Evolutionary conservation across 1,140 invertebrate species (phyloP).

Genomic region (Lepidurus apus): DNA sequence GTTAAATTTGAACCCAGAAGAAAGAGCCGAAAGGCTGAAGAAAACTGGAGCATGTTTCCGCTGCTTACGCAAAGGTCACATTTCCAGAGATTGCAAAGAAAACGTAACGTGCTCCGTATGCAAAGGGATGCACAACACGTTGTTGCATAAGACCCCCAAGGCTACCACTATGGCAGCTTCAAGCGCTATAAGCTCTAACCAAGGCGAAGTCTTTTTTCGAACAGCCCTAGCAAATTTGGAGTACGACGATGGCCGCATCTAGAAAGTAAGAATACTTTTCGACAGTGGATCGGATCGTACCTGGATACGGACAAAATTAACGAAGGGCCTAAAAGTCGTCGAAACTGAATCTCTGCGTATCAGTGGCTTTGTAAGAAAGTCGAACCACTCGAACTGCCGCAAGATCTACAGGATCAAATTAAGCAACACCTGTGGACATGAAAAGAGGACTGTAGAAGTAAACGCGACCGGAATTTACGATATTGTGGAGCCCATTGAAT

Average conservation of each 20-base stretch:
- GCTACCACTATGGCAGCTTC: not conserved
- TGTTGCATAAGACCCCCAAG: not conserved
- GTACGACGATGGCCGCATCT: not conserved
- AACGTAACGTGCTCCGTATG: not conserved
- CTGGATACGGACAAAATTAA: not conserved
- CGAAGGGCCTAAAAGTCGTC: not conserved
- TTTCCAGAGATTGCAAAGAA: not conserved
- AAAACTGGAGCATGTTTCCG: not conserved
- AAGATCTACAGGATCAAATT: not conserved
- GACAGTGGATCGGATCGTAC: not conserved
- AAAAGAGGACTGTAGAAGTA: not conserved
- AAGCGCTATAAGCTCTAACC: not conserved
- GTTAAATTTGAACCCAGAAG: not conserved
- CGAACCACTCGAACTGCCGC: not conserved
- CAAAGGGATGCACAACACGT: not conserved
- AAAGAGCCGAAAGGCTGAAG: conserved; percentile 19
- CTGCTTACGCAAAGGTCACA: conserved; percentile 4
- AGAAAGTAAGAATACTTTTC: conserved; percentile 7
- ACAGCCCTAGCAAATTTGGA: not conserved
- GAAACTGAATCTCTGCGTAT: not conserved
- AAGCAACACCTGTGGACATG: not conserved
- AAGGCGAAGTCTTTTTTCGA: not conserved
- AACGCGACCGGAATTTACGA: not conserved
- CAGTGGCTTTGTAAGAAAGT: not conserved
- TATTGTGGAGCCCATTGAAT: not conserved